Evolutionary conservation across 1,140 invertebrate species (phyloP), one percentile per base, ranked within the genome.

Genomic region (Diorhabda sublineata): DNA sequence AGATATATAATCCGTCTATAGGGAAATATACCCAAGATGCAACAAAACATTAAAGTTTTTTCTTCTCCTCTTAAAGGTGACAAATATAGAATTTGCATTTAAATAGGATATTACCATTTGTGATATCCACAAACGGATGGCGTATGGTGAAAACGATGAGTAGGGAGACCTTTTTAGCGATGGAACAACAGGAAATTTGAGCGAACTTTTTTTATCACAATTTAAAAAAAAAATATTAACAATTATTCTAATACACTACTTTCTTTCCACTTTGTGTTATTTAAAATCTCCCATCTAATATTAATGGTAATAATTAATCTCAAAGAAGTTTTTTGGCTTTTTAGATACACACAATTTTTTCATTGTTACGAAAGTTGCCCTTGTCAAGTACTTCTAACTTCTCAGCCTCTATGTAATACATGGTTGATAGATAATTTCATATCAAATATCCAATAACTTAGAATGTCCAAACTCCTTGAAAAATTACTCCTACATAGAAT

Each of bases 1-100:
- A 26, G 26, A 26, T 26, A 26, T 63, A 58, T 70, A 68, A 70
- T 58, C 59, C 60, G 75, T 76, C 78, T 79, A 70, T 72, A 67
- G 77, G 78, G 78, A 80, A 80, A 80, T 80, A 78, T 78, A 26
- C 74, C 74, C 75, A 77, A 78, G 77, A 69, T 73, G 71, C 8
- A 72, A 69, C 70, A 69, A 73, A 74, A 70, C 77, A 79, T 79
- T 77, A 76, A 80, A 79, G 66, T 80, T 79, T 80, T 26, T 79
- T 81, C 78, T 78, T 78, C 76, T 64, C 63, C 47, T 59, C 73
- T 77, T 71, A 77, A 52, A 80, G 81, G 85, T 86, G 86, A 87
- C 86, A 87, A 87, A 87, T 87, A 87, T 86, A 83, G 82, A 87
- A 87, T 87, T 88, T 88, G 85, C 86, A 87, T 88, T 87, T 87